phyloP scores from a whole-genome alignment of 2,113 vertebrate species.

The Oreochromis aureus region DNA sequence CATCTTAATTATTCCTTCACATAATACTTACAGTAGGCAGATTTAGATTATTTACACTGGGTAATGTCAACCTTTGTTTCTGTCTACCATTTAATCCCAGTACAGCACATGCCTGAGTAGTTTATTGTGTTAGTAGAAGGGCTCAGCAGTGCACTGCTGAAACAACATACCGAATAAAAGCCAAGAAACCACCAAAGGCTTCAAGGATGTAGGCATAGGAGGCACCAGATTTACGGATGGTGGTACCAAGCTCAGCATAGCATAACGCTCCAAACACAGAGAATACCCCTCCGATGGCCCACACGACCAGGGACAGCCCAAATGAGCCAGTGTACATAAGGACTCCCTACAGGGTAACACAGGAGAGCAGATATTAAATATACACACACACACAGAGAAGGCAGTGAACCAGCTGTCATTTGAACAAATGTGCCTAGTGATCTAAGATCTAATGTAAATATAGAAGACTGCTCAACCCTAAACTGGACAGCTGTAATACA shows the following conservation, averaged over 20 bases:
- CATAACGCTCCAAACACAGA: conserved; percentile 78
- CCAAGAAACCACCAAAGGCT: conserved; percentile 75
- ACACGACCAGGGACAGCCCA: conserved; percentile 75
- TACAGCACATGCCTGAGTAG: not conserved
- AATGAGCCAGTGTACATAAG: conserved; percentile 72
- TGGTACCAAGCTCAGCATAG: conserved; percentile 80
- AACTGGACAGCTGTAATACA: not conserved
- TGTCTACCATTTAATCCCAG: not conserved
- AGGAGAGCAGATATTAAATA: not conserved
- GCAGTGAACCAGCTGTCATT: not conserved
- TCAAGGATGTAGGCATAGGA: conserved; percentile 80
- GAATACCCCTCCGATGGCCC: conserved; percentile 76
- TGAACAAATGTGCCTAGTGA: not conserved
- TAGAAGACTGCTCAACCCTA: not conserved
- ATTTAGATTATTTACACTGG: not conserved
- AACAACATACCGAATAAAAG: conserved; percentile 69
- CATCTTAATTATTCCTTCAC: not conserved
- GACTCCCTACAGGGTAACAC: conserved; percentile 67
- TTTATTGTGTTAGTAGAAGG: not conserved
- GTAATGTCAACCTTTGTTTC: not conserved
- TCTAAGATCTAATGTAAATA: not conserved
- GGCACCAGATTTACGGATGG: conserved; percentile 79
- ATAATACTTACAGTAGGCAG: not conserved
- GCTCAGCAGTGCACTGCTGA: not conserved
- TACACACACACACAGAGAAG: not conserved